These are phyloP conservation scores for Saimiri boliviensis DNA, from an alignment of 2,113 vertebrate genomes.

Conservation along the genomic window DNA sequence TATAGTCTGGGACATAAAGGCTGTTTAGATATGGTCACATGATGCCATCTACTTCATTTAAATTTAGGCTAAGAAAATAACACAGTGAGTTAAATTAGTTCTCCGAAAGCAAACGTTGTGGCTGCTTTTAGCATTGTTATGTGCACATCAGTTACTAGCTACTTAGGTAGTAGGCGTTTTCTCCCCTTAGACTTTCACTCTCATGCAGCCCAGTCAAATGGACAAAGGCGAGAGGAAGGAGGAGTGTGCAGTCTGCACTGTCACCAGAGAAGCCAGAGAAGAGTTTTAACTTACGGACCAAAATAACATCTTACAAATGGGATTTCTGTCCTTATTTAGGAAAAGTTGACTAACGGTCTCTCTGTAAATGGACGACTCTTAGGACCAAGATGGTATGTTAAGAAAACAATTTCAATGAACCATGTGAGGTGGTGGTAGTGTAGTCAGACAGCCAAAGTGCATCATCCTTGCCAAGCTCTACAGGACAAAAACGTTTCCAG, in stretches of 20 bases:
- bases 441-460: not conserved
- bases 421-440: not conserved
- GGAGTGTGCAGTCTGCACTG: not conserved
- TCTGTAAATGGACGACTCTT: not conserved
- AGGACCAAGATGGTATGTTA: not conserved
- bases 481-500: not conserved
- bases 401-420: not conserved
- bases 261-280: not conserved
- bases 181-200: not conserved
- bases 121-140: not conserved
- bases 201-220: not conserved
- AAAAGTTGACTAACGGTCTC: not conserved
- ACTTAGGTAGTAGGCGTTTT: not conserved
- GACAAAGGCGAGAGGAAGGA: not conserved
- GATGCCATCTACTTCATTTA: not conserved
- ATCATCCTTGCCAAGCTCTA: not conserved
- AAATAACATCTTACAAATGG: not conserved
- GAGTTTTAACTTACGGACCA: not conserved
- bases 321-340: not conserved
- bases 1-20: not conserved
- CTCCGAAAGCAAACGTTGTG: not conserved
- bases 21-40: not conserved
- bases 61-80: not conserved
- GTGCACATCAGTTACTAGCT: not conserved
- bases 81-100: not conserved